Evolutionary conservation across 2,888 invertebrate genomes (phyloP), one percentile per base, ranked within the genome.

Genomic region (Hartigia nigra): DNA sequence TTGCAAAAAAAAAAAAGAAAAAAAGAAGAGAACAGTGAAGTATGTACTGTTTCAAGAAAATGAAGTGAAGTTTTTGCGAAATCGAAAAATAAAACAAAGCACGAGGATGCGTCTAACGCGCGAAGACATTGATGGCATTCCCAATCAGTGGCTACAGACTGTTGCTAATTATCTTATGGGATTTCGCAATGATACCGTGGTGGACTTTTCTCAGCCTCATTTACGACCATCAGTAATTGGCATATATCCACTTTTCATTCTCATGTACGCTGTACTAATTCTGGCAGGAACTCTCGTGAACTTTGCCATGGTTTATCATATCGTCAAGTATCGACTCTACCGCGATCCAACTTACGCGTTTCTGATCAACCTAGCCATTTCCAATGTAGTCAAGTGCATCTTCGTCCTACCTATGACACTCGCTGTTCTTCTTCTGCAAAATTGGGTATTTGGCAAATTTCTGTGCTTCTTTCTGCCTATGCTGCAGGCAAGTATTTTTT

Each of bases 391-490:
- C 70, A 95, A 95, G 90, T 94, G 95, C 86, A 91, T 94, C 31
- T 89, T 95, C 79, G 95, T 95, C n/a, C 87, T 96, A 84, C 96
- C 96, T 23, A 92, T 95, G 12, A 94, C 95, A 0, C 89, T 96
- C 82, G 94, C 94, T 84, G 95, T 95, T 76, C 92, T 95, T 85
- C 92, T 96, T 70, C 92, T 95, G 80, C 94, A 95, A 87, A 95
- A 96, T 89, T 96, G 95, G 95, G 92, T 95, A 81, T 94, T 95
- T 85, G 96, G 96, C 12, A 94, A 95, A 84, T 94, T 95, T 84
- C 89, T 96, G 81, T 96, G 96, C 91, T 95, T 94, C 88, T 95
- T 95, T 87, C 88, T 95, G 83, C 96, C 96, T 0, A 95, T 96
- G 94, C 88, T 96, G 85, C 96, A 96, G 93, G 95, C 95, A 87